A percentile compares a stretch with the other conserved stretches of the same genome.
Conservation (phyloP, 2,113 vertebrate genomes). For the Upupa epops region DNA sequence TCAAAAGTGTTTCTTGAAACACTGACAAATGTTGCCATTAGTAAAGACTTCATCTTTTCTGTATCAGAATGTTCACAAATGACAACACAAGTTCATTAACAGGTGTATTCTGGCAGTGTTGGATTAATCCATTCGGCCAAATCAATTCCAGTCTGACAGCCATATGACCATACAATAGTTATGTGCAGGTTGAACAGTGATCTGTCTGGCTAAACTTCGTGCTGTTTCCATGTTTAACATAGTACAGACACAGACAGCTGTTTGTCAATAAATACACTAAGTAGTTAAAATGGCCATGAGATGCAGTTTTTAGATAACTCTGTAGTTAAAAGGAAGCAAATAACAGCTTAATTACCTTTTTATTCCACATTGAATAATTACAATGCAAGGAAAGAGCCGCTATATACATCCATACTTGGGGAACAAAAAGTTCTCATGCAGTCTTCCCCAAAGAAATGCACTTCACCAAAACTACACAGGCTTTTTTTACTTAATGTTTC, state of each 20-base stretch:
- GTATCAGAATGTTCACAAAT: not conserved
- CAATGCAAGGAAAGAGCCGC: not conserved
- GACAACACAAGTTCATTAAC: not conserved
- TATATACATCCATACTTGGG: not conserved
- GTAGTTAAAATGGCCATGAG: slow-evolving; percentile 37
- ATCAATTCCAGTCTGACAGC: not conserved
- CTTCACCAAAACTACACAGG: not conserved
- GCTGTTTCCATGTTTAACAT: not conserved
- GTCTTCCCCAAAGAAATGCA: not conserved
- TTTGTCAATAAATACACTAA: slow-evolving; percentile 30
- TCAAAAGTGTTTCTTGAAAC: not conserved
- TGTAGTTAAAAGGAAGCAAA: slow-evolving; percentile 48
- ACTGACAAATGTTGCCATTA: not conserved
- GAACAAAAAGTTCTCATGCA: not conserved
- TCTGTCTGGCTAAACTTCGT: not conserved
- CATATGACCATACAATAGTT: not conserved
- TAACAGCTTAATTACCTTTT: slow-evolving; percentile 15
- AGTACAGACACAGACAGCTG: not conserved
- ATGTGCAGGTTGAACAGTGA: not conserved
- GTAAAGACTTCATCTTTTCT: not conserved
- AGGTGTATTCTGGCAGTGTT: not conserved
- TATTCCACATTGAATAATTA: not conserved
- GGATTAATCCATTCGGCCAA: not conserved
- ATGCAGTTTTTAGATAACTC: slow-evolving; percentile 29
- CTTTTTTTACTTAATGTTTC: slow-evolving; percentile 1